Evolutionary conservation across 2,113 vertebrate genomes (phyloP).

Genomic region (Atherinomorus stipes): DNA sequence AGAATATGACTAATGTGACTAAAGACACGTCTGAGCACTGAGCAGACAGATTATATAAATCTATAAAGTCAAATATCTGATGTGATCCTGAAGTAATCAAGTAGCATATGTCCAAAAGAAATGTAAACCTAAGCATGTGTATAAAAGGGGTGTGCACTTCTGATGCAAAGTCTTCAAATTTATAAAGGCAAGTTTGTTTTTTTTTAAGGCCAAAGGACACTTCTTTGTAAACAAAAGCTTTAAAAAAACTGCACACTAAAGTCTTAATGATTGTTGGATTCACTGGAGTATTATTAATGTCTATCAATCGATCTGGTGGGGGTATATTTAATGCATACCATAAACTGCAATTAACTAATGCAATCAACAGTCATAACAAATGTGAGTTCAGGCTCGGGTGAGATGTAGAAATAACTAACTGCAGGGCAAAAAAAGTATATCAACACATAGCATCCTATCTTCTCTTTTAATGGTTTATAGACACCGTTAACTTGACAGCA

Average conservation of each 20-base stretch:
- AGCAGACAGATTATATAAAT: too few relatives aligned
- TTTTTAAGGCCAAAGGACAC: too few relatives aligned
- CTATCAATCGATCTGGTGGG: neutral
- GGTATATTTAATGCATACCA: too few relatives aligned
- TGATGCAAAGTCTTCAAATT: too few relatives aligned
- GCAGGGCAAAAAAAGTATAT: conserved; percentile 4
- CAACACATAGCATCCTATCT: neutral
- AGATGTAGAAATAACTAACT: conserved; percentile 8
- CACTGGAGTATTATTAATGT: neutral
- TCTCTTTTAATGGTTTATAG: neutral
- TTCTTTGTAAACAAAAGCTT: neutral
- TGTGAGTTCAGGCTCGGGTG: neutral
- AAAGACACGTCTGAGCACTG: too few relatives aligned
- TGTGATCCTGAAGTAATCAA: too few relatives aligned
- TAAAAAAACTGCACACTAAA: neutral
- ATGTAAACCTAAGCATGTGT: too few relatives aligned
- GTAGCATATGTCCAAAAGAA: too few relatives aligned
- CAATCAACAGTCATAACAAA: neutral
- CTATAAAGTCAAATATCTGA: too few relatives aligned
- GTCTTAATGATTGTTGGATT: neutral
- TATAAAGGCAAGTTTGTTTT: too few relatives aligned
- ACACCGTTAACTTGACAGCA: conserved; percentile 4
- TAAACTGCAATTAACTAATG: neutral
- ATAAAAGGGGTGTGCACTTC: too few relatives aligned
- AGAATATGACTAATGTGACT: too few relatives aligned